Percentiles rank a stretch among this genome's conserved stretches.
Conservation (phyloP, 1,140 invertebrate species). For the Eciton burchellii region DNA sequence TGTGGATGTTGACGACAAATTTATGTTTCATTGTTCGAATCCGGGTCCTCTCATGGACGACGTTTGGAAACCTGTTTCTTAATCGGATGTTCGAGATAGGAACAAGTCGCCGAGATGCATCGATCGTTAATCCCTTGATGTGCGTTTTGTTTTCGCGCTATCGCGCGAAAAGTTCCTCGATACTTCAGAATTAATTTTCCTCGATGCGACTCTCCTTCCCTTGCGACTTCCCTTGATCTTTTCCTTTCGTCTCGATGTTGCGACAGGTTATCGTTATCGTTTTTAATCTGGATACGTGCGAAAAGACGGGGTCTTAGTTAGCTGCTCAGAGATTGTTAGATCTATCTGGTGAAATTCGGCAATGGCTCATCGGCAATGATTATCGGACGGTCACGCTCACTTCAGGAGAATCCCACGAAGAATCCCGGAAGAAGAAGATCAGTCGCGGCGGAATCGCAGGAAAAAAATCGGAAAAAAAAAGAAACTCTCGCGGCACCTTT, state of each 20-base stretch:
- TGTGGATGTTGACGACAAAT: background rate
- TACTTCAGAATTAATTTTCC: background rate
- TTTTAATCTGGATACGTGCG: background rate
- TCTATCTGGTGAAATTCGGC: background rate
- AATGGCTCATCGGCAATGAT: too few species aligned
- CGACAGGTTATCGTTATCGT: background rate
- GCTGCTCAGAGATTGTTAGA: background rate
- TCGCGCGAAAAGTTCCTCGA: background rate
- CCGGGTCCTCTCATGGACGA: background rate
- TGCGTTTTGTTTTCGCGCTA: background rate
- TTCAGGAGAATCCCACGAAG: background rate
- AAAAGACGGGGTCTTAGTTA: too few species aligned
- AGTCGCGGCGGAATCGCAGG: background rate
- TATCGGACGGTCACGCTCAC: background rate
- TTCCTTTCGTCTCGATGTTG: too few species aligned
- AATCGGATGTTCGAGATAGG: conserved; percentile 17
- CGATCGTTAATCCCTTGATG: background rate
- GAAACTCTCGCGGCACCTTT: conserved; percentile 51
- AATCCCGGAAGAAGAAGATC: conserved; percentile 19
- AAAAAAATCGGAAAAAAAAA: background rate
- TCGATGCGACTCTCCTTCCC: background rate
- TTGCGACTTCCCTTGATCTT: background rate
- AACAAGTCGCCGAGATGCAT: conserved; percentile 14
- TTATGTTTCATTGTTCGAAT: background rate
- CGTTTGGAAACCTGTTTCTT: conserved; percentile 18